Base-by-base conservation (phyloP, 2,888 invertebrate genomes). In the Phorcus lineatus region DNA sequence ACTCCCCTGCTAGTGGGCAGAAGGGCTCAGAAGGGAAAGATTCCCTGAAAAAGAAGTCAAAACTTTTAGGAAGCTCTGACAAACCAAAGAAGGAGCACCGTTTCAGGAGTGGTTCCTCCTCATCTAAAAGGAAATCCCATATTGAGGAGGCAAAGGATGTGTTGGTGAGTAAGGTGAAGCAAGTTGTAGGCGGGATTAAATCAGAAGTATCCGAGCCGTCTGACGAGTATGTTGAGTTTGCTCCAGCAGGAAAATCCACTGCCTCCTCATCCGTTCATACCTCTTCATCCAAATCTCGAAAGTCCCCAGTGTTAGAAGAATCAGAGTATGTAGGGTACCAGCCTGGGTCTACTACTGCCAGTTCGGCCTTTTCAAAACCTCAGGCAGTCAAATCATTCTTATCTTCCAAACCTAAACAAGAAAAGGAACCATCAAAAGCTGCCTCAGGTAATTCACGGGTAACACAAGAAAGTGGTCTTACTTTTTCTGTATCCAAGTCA, bases 311-410 rank as follows among this genome's bases (percentile, higher is more conserved):
- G 11, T 82, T 74, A 22, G 74, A 19, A n/a, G 83, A 80, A 24
- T 80, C 85, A 2, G 84, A 86, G 40, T 87, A 87, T 78, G 83
- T 87, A 36, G 86, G 84, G 9, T 84, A 83, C 22, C 83, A 87
- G 28, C 87, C 86, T 19, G 86, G 84, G 2, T 53, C 77, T 54
- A 19, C 78, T 17, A 19, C 57, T 22, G 31, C 62, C 28, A 28
- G 62, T 7, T 62, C 62, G 28, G 62, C 28, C 16, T 62, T 62
- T 7, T 62, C 62, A 28, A 62, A 62, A 62, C 62, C 62, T 28
- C 62, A 62, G 28, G 16, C 19, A 62, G 22, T 62, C 28, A 62
- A 62, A 62, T 62, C 62, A 62, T 62, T 62, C 62, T 62, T 62
- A 28, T 62, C 62, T 62, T 62, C 62, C 28, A 28, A 28, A 28